Evolutionary conservation across 2,113 vertebrate species (phyloP), one percentile per base, ranked within the genome.

Genomic region (Arvicanthis niloticus): DNA sequence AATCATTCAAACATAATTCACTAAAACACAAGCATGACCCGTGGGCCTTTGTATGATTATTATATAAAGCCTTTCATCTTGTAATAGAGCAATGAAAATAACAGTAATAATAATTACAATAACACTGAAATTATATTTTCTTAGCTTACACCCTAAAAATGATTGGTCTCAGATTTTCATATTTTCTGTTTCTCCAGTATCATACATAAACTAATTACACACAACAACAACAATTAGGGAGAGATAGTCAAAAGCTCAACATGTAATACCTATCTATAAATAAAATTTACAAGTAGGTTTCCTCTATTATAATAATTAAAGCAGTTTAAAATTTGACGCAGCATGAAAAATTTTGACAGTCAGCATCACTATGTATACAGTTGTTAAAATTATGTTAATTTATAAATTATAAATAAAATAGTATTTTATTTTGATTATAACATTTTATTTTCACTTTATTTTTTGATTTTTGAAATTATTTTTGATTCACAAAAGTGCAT

Each of bases 21-120:
- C 26, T 73, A 84, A 60, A 88, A 56, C 84, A 60, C 13, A 94
- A 78, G n/a, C 11, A 86, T 48, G 31, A 84, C 34, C 75, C 70
- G 4, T 21, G 81, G 48, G 6, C 16, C 40, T 78, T 4, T 78
- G 34, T 26, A 58, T 37, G 88, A 96, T 89, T 82, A 73, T 45
- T 51, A 80, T 67, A 95, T 19, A 77, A 78, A 90, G 68, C 9
- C 80, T 88, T 93, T 53, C n/a, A 73, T 68, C 75, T 13, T 67
- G 24, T 89, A 60, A 91, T 7, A 51, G 48, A 89, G 56, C 73
- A 91, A 42, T n/a, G 34, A 84, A 92, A 15, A 15, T 62, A 75
- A 68, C 17, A 86, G 77, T 73, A 42, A 65, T 40, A 62, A 51
- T 31, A 88, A 24, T 62, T 84, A 12, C 21, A 82, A 22, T 76